Percentiles rank a stretch among this genome's conserved stretches.
Evolutionary conservation across 2,888 invertebrate species (phyloP).

Genomic region (Drosophila tripunctata): DNA sequence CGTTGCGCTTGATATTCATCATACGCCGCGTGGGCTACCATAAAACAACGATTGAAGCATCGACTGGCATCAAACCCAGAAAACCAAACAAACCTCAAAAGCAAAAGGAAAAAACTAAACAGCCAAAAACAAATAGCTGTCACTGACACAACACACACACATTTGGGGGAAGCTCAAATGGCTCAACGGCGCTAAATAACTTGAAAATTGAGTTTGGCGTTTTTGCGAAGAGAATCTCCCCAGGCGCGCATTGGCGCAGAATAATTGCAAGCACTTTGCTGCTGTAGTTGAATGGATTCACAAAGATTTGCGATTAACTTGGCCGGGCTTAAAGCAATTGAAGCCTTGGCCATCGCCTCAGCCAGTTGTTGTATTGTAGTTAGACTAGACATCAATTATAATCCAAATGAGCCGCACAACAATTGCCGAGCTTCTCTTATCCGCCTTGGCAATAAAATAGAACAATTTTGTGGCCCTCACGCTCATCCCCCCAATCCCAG

Average conservation of each 20-base stretch:
- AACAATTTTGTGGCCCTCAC: slow-evolving; percentile 40
- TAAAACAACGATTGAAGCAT: slow-evolving; percentile 23
- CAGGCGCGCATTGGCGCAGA: slow-evolving; percentile 43
- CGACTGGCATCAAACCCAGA: slow-evolving; percentile 4
- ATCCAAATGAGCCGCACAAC: slow-evolving; percentile 74
- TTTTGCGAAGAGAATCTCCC: slow-evolving; percentile 11
- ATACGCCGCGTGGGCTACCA: slow-evolving; percentile 57
- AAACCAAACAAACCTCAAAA: slow-evolving; percentile 1
- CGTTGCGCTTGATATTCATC: slow-evolving; percentile 69
- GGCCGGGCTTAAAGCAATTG: slow-evolving; percentile 56
- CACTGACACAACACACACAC: slow-evolving; percentile 9
- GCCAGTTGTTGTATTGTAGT: background rate
- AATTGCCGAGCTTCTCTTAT: slow-evolving; percentile 62
- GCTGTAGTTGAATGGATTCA: slow-evolving; percentile 14
- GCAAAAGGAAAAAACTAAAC: background rate
- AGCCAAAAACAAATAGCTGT: slow-evolving; percentile 13
- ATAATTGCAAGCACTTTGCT: slow-evolving; percentile 52
- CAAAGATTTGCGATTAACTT: slow-evolving; percentile 62
- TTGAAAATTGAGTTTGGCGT: slow-evolving; percentile 65
- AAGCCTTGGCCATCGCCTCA: slow-evolving; percentile 20
- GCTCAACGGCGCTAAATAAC: slow-evolving; percentile 60
- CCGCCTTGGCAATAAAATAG: slow-evolving; percentile 75
- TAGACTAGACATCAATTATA: slow-evolving; percentile 68
- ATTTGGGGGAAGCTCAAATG: slow-evolving; percentile 22
- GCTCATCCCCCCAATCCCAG: background rate